Evolutionary conservation across 2,113 vertebrate species (phyloP).

Genomic region (Papio anubis): DNA sequence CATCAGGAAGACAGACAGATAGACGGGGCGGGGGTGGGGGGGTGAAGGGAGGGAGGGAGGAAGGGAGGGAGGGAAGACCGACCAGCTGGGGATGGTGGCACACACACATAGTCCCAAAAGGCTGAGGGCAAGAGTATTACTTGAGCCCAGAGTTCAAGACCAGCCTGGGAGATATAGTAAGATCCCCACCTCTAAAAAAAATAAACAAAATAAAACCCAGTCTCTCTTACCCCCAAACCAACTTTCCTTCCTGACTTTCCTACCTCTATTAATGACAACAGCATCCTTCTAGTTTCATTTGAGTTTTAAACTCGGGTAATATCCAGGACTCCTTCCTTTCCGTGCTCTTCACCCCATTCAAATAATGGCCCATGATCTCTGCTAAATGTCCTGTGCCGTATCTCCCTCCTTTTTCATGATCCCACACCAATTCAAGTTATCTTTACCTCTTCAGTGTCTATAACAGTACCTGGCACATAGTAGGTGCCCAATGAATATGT

Average conservation of each 20-base stretch:
- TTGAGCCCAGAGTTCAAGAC: background rate
- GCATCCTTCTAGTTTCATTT: background rate
- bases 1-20: too few species aligned
- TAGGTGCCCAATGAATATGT: background rate
- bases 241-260: background rate
- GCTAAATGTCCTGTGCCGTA: background rate
- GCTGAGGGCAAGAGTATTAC: background rate
- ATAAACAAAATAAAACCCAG: background rate
- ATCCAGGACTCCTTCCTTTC: background rate
- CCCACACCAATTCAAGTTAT: background rate
- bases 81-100: background rate
- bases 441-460: background rate
- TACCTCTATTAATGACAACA: background rate
- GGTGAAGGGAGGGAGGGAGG: rapidly evolving
- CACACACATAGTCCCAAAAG: background rate
- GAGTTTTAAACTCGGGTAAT: background rate
- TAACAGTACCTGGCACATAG: background rate
- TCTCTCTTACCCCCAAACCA: background rate
- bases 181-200: background rate
- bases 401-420: background rate
- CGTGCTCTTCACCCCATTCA: background rate
- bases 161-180: background rate
- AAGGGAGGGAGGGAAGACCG: too few species aligned
- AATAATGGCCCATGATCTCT: background rate
- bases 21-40: too few species aligned